These are phyloP conservation scores for Leistus spinibarbis DNA, from an alignment of 2,888 invertebrate genomes.

Conservation along the genomic window DNA sequence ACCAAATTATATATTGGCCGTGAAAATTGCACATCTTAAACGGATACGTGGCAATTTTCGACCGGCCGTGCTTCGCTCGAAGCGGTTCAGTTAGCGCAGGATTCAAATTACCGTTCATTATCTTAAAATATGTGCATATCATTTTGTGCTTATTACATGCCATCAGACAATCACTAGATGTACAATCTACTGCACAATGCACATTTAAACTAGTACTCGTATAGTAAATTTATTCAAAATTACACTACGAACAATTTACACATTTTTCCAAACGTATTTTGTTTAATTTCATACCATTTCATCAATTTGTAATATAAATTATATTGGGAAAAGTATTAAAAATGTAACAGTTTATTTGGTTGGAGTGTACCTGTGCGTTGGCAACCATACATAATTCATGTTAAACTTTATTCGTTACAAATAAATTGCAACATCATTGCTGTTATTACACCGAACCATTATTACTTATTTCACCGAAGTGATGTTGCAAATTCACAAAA, in stretches of 20 bases:
- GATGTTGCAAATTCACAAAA: background rate
- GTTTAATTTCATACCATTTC: background rate
- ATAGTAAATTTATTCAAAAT: too few relatives aligned
- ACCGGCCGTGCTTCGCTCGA: background rate
- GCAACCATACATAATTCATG: conserved; percentile 36
- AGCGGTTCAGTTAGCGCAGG: conserved; percentile 36
- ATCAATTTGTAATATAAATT: conserved; percentile 5
- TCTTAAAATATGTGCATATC: conserved; percentile 40
- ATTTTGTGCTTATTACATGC: conserved; percentile 35
- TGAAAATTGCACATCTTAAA: conserved; percentile 40
- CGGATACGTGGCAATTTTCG: conserved; percentile 39
- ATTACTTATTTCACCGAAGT: conserved; percentile 9
- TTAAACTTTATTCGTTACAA: conserved; percentile 32
- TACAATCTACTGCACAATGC: conserved; percentile 10
- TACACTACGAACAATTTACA: background rate
- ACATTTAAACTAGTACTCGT: too few relatives aligned
- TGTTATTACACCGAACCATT: conserved; percentile 23
- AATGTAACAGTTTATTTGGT: conserved; percentile 14
- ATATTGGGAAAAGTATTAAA: background rate
- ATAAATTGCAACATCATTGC: conserved; percentile 37
- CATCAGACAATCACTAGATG: conserved; percentile 21
- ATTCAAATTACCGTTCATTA: conserved; percentile 39
- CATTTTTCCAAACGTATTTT: background rate
- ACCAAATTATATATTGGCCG: conserved; percentile 40
- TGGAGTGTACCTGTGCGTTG: conserved; percentile 11